These are phyloP conservation scores for Chloroclystis v-ata DNA, from an alignment of 2,888 invertebrate species.

Conservation along the genomic window DNA sequence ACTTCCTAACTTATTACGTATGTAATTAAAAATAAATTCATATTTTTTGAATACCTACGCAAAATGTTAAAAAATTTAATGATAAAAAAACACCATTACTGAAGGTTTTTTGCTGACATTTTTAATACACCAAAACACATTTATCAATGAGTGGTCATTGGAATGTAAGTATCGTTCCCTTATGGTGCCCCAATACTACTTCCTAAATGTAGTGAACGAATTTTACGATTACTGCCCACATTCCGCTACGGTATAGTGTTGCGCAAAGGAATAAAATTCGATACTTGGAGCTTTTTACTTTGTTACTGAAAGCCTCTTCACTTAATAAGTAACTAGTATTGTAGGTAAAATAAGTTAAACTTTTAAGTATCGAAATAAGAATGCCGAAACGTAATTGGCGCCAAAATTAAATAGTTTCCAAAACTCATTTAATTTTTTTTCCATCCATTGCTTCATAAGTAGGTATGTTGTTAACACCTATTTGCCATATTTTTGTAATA, in stretches of 20 bases:
- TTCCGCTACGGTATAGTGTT: slow-evolving; percentile 53
- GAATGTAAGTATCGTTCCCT: slow-evolving; percentile 28
- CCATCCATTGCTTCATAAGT: no score
- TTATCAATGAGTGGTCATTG: slow-evolving; percentile 33
- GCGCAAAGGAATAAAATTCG: slow-evolving; percentile 55
- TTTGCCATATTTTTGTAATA: no score
- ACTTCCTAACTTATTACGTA: no score
- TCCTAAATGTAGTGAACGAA: slow-evolving; percentile 53
- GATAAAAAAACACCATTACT: not conserved
- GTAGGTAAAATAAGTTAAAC: not conserved
- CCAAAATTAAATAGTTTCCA: no score
- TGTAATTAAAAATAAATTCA: no score
- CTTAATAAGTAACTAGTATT: not conserved
- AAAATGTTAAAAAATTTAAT: not conserved
- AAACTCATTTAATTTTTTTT: no score
- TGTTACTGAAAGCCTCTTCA: slow-evolving; percentile 18
- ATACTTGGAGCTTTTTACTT: slow-evolving; percentile 37
- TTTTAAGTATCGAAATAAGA: no score
- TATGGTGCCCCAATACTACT: slow-evolving; percentile 46
- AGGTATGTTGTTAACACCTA: no score
- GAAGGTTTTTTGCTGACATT: not conserved
- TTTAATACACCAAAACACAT: slow-evolving; percentile 25
- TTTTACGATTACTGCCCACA: slow-evolving; percentile 53
- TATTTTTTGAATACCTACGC: no score
- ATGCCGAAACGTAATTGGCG: no score